phyloP scores from a whole-genome alignment of 2,888 invertebrate genomes.

The Hedychridium roseum region DNA sequence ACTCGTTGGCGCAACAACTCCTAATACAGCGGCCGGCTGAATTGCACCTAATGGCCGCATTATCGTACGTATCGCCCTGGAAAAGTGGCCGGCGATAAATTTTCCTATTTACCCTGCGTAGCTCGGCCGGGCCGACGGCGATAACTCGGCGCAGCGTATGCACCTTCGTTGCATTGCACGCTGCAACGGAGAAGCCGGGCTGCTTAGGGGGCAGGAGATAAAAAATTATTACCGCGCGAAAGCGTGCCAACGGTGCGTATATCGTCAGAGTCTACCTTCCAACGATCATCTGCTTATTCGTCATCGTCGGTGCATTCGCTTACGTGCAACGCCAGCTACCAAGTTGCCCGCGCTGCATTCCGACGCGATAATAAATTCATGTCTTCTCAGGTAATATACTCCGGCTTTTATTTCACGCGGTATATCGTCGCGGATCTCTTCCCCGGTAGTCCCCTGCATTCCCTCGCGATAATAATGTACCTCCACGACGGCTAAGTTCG shows the following conservation, averaged over 20 bases:
- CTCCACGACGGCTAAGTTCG: too few relatives aligned
- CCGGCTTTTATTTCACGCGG: too few relatives aligned
- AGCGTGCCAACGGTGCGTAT: constrained; percentile 1
- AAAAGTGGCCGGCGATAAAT: background rate
- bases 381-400: too few relatives aligned
- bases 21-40: background rate
- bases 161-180: background rate
- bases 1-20: too few relatives aligned
- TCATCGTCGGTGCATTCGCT: background rate
- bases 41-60: background rate
- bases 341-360: too few relatives aligned
- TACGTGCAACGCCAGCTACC: background rate
- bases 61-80: background rate
- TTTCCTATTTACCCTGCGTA: background rate
- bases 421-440: too few relatives aligned
- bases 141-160: background rate
- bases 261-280: background rate
- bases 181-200: background rate
- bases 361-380: too few relatives aligned
- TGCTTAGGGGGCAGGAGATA: background rate
- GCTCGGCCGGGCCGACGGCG: background rate
- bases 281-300: background rate
- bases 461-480: too few relatives aligned
- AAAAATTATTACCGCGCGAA: constrained; percentile 3
- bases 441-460: too few relatives aligned